Evolutionary conservation across 2,113 vertebrate species (phyloP), one percentile per base, ranked within the genome.

Genomic region (Atractosteus spatula): DNA sequence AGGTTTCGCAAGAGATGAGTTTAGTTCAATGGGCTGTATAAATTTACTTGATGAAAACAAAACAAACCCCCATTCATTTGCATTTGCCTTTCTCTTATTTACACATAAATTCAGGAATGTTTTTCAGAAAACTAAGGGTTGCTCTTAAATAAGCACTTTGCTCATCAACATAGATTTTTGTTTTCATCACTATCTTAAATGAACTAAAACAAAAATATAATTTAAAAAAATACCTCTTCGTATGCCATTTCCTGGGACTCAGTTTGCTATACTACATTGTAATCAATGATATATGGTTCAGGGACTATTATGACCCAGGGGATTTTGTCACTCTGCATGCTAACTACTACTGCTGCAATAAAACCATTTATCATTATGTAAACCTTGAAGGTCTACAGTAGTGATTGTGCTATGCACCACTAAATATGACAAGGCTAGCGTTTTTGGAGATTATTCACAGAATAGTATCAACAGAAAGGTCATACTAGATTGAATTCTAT

Each of bases 181-280:
- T 51, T 51, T 51, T 51, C 47, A 51, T 63, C 78, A 71, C 70
- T 79, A 76, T 78, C 63, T 62, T 41, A 77, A 71, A 72, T 79
- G 78, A 85, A 89, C 83, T 72, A 78, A 76, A 12, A 70, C 3
- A 5, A 81, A 0, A 45, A 80, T 84, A 80, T 75, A 74, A 79
- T 80, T 81, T 80, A 76, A 77, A 80, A 83, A 79, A 71, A 70
- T 65, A 3, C 44, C 68, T 89, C 81, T 79, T 68, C 11, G 10
- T 43, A 4, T 73, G 76, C 6, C 0, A 43, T 82, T 79, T 84
- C 69, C 81, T 85, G 78, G 82, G 72, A 51, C 83, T 81, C 71
- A 77, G 72, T 84, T 83, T 87, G 76, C 65, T 72, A 73, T 76
- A 67, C 43, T 77, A 69, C 70, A 55, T 8, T 77, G 71, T 75